Evolutionary conservation across 2,113 vertebrate species (phyloP).

Genomic region (Odocoileus virginianus): DNA sequence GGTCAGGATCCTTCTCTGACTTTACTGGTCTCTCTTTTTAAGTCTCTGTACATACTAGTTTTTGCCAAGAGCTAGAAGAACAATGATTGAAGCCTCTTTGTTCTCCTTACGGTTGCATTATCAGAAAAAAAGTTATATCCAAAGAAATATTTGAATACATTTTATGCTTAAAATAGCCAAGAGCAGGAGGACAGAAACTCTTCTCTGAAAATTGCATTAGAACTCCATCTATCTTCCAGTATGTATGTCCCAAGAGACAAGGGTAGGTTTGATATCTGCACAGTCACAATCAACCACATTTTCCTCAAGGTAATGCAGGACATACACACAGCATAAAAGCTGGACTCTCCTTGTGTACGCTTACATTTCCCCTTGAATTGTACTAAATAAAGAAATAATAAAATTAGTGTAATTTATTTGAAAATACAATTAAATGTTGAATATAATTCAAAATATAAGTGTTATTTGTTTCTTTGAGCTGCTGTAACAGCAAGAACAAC

Average conservation of each 20-base stretch:
- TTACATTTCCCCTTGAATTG: neutral
- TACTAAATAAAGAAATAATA: neutral
- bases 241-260: neutral
- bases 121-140: neutral
- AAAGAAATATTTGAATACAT: conserved; percentile 18
- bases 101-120: neutral
- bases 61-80: conserved; percentile 26
- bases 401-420: neutral
- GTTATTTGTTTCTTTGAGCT: neutral
- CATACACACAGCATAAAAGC: neutral
- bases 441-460: neutral
- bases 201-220: neutral
- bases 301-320: neutral
- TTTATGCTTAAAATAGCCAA: conserved; percentile 17
- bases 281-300: neutral
- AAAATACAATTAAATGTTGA: neutral
- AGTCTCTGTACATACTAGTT: neutral
- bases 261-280: neutral
- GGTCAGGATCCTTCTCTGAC: neutral
- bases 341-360: neutral
- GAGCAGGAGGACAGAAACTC: neutral
- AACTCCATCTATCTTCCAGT: neutral
- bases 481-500: neutral
- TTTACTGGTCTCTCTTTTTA: neutral
- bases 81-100: neutral